phyloP scores from a whole-genome alignment of 2,888 invertebrate genomes.

The Tryphoninae sp. region DNA sequence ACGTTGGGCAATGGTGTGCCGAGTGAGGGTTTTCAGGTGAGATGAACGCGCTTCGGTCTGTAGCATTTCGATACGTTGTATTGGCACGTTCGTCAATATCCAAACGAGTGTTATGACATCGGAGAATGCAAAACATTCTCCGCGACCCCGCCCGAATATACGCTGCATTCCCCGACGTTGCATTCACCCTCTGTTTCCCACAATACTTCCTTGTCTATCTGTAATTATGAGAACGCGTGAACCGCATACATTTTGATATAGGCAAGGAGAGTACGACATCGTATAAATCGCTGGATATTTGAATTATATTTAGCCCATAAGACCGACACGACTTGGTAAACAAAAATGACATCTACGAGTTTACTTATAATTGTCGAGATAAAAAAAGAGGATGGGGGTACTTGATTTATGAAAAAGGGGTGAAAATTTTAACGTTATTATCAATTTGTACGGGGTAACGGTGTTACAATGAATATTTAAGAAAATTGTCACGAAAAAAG shows the following conservation, averaged over 20 bases:
- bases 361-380: no score
- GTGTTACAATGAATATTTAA: no score
- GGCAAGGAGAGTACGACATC: neutral
- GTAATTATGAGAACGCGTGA: slow-evolving; percentile 37
- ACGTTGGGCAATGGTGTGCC: slow-evolving; percentile 5
- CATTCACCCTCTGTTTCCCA: slow-evolving; percentile 12
- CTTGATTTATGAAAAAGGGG: no score
- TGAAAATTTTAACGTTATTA: no score
- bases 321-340: no score
- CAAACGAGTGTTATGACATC: slow-evolving; percentile 63
- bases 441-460: no score
- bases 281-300: neutral
- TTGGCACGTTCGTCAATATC: slow-evolving; percentile 65
- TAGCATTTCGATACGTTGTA: slow-evolving; percentile 26
- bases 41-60: slow-evolving; percentile 27
- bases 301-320: no score
- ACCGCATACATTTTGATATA: slow-evolving; percentile 23
- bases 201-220: slow-evolving; percentile 35
- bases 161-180: neutral
- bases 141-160: neutral
- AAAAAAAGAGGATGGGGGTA: no score
- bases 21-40: slow-evolving; percentile 4
- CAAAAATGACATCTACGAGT: no score
- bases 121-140: slow-evolving; percentile 11
- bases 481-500: no score